Conservation (phyloP, 2,797 vertebrate species). For the Enteromius unitaeniatus region DNA sequence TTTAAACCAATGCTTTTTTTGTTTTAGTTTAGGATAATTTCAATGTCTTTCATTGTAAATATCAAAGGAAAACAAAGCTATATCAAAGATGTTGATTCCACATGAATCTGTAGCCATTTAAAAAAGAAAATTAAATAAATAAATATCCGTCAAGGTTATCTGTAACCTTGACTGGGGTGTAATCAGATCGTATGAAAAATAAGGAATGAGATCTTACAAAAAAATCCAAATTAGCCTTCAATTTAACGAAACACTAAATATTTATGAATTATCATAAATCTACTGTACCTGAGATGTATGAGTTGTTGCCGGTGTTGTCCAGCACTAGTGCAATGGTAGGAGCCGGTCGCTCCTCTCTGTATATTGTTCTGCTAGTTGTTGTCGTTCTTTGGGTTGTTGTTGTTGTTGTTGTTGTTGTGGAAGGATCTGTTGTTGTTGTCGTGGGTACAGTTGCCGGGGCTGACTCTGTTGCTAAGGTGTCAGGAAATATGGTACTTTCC, state of each 20-base stretch:
- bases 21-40: neutral
- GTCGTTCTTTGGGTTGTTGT: slow-evolving; percentile 32
- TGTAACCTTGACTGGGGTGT: too few species aligned
- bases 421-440: slow-evolving; percentile 33
- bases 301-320: slow-evolving; percentile 76
- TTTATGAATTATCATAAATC: neutral
- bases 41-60: neutral
- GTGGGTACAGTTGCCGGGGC: slow-evolving; percentile 49
- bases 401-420: slow-evolving; percentile 36
- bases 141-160: neutral
- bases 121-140: too few species aligned
- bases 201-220: neutral
- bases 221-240: neutral
- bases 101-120: neutral
- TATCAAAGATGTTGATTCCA: neutral
- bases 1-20: neutral
- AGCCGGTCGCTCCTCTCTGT: slow-evolving; percentile 64
- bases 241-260: neutral
- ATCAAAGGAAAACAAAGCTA: neutral
- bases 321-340: slow-evolving; percentile 69
- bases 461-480: slow-evolving; percentile 32
- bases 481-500: slow-evolving; percentile 61
- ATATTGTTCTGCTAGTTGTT: slow-evolving; percentile 53
- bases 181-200: too few species aligned
- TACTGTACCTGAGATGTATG: slow-evolving; percentile 74